Conservation (phyloP, 2,797 vertebrate species). For the Yasuhikotakia modesta region DNA sequence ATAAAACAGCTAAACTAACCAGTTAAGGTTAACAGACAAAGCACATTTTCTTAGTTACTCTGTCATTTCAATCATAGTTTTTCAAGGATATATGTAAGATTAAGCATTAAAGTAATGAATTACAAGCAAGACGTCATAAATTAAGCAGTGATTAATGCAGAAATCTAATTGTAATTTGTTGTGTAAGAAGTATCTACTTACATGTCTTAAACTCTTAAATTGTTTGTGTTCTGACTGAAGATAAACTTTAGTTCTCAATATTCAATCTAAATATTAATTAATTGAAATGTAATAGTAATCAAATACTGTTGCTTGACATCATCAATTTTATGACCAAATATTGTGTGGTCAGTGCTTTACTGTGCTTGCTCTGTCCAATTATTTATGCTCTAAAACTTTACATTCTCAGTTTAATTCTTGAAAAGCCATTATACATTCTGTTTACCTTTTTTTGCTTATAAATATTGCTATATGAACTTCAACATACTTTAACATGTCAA, state of each 20-base stretch:
- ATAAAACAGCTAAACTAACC: neutral
- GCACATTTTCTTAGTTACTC: slow-evolving; percentile 33
- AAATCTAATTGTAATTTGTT: slow-evolving; percentile 37
- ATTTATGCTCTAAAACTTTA: slow-evolving; percentile 18
- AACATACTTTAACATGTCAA: neutral
- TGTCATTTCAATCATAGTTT: neutral
- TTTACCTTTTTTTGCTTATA: slow-evolving; percentile 24
- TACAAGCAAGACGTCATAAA: neutral
- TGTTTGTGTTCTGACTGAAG: slow-evolving; percentile 7
- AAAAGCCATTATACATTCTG: slow-evolving; percentile 19
- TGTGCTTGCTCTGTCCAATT: slow-evolving; percentile 23
- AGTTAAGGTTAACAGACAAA: slow-evolving; percentile 21
- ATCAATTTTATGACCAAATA: slow-evolving; percentile 49
- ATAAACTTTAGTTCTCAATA: neutral
- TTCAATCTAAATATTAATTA: slow-evolving; percentile 14
- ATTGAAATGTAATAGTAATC: slow-evolving; percentile 34
- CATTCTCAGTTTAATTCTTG: slow-evolving; percentile 5
- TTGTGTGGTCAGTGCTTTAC: slow-evolving; percentile 28
- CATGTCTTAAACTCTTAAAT: slow-evolving; percentile 25
- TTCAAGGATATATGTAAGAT: neutral
- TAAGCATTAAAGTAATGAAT: slow-evolving; percentile 19
- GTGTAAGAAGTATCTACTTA: slow-evolving; percentile 34
- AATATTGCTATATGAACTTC: neutral
- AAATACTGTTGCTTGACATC: slow-evolving; percentile 12
- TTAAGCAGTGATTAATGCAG: slow-evolving; percentile 18